These are phyloP conservation scores for Trichonephila clavipes DNA, from an alignment of 1,140 invertebrate genomes.

Conservation along the genomic window DNA sequence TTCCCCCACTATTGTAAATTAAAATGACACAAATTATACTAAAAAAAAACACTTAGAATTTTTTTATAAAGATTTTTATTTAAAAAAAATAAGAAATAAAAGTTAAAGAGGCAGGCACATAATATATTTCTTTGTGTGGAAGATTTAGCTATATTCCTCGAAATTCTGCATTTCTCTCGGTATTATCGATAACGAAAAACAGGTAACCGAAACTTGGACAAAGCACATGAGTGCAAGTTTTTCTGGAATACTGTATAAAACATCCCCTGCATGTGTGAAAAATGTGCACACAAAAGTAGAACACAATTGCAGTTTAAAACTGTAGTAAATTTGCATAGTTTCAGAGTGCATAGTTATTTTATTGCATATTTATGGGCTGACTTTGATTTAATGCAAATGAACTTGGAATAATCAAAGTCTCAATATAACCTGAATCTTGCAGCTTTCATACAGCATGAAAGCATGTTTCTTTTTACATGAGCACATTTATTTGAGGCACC, in stretches of 20 bases:
- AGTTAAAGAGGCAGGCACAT: constrained; percentile 49
- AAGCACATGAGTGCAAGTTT: constrained; percentile 54
- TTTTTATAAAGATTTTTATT: constrained; percentile 58
- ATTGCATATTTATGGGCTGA: constrained; percentile 41
- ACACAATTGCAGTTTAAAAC: constrained; percentile 20
- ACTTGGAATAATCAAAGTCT: constrained; percentile 43
- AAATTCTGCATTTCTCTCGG: constrained; percentile 3
- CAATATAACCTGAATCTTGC: constrained; percentile 60
- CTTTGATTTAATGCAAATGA: constrained; percentile 33
- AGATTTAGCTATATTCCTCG: constrained; percentile 8
- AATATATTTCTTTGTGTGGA: constrained; percentile 23
- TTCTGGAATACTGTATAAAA: constrained; percentile 66
- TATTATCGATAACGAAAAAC: constrained; percentile 3
- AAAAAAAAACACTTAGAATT: not conserved
- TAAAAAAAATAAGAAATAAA: constrained; percentile 60
- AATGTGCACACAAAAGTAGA: constrained; percentile 55
- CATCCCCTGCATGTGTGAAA: constrained; percentile 48
- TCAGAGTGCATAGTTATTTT: constrained; percentile 3
- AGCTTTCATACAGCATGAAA: constrained; percentile 62
- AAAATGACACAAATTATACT: not conserved
- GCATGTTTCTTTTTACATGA: constrained; percentile 71
- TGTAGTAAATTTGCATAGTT: constrained; percentile 46
- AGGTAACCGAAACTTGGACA: constrained; percentile 20
- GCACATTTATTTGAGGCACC: constrained; percentile 72
- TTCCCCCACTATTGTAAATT: not conserved